These are phyloP conservation scores for Apostichopus californicus DNA, from an alignment of 35 echinoderm and acorn worm genomes.

Conservation along the genomic window DNA sequence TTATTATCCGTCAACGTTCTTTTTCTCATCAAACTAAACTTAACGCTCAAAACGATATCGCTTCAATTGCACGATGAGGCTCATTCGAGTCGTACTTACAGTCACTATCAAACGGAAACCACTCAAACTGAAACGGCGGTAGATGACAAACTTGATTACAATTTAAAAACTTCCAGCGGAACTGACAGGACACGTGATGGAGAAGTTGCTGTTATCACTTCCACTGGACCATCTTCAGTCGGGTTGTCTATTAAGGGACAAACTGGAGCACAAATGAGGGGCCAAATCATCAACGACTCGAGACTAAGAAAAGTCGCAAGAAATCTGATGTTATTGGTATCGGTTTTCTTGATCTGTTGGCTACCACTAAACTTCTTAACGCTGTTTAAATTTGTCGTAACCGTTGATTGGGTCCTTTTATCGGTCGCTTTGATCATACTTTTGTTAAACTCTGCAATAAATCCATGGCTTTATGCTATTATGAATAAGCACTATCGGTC, in stretches of 20 bases:
- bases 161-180: too few relatives aligned
- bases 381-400: neutral
- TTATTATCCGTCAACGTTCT: neutral
- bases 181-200: too few relatives aligned
- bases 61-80: neutral
- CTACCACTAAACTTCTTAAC: neutral
- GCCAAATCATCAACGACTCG: neutral
- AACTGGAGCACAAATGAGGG: too few relatives aligned
- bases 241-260: too few relatives aligned
- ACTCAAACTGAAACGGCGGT: too few relatives aligned
- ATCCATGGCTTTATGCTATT: neutral
- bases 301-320: neutral
- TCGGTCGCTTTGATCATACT: neutral
- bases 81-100: too few relatives aligned
- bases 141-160: too few relatives aligned
- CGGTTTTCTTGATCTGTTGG: neutral
- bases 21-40: neutral
- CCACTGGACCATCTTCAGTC: too few relatives aligned
- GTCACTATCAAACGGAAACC: too few relatives aligned
- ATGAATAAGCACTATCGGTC: conserved; percentile 1
- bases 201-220: too few relatives aligned
- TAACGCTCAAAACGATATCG: neutral
- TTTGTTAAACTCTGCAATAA: neutral
- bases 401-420: neutral
- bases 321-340: neutral